These are phyloP conservation scores for Conchocele bisecta DNA, from an alignment of 2,888 invertebrate species.

Conservation along the genomic window DNA sequence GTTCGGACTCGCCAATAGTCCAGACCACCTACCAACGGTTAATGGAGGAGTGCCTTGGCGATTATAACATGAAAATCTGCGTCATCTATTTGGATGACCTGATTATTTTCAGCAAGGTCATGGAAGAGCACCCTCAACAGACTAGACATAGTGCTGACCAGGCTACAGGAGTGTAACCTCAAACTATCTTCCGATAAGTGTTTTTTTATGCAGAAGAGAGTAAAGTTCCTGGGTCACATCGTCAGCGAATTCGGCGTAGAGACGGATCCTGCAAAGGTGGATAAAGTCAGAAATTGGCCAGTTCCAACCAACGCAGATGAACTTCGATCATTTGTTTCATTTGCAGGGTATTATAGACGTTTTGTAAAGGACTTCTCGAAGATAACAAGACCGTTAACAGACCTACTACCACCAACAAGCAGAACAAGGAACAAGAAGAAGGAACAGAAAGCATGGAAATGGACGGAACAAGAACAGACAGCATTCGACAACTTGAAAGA, in stretches of 20 bases:
- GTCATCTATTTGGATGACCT: conserved; percentile 57
- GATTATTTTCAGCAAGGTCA: conserved; percentile 43
- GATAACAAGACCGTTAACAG: not conserved
- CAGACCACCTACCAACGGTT: no score
- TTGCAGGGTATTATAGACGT: conserved; percentile 10
- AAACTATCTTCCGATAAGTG: conserved; percentile 43
- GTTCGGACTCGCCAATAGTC: no score
- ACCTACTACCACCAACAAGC: not conserved
- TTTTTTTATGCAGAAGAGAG: conserved; percentile 9
- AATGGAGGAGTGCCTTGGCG: no score
- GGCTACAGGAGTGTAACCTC: conserved; percentile 22
- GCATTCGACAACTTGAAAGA: not conserved
- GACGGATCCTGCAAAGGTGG: conserved; percentile 8
- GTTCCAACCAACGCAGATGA: not conserved
- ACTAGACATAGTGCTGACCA: conserved; percentile 30
- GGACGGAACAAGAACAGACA: no score
- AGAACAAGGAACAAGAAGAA: not conserved
- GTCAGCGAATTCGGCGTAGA: conserved; percentile 8
- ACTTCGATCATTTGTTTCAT: conserved; percentile 3
- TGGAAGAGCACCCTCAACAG: conserved; percentile 41
- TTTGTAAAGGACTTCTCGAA: conserved; percentile 1
- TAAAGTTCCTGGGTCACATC: conserved; percentile 48
- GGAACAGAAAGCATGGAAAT: not conserved
- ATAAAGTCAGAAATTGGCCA: conserved; percentile 11
- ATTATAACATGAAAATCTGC: conserved; percentile 41